phyloP scores from a whole-genome alignment of 2,888 invertebrate genomes.

The Pimpla rufipes region DNA sequence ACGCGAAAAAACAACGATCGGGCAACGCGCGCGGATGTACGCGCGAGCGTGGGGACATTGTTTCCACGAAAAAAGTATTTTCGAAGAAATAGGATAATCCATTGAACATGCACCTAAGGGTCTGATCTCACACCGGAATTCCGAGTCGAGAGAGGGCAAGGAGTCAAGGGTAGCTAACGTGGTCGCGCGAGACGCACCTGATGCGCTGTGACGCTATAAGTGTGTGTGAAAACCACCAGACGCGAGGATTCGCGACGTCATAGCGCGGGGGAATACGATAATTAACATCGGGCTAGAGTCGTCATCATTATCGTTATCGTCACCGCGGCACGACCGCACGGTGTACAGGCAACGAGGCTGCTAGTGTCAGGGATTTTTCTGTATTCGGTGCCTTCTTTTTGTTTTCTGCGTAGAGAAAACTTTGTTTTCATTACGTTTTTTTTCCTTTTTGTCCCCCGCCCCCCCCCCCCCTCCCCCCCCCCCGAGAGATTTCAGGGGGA shows the following conservation, averaged over 20 bases:
- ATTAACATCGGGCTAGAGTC: slow-evolving; percentile 57
- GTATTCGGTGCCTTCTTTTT: neutral
- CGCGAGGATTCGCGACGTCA: slow-evolving; percentile 38
- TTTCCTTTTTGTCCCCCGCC: neutral
- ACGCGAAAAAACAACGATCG: too few relatives aligned
- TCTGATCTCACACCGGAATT: slow-evolving; percentile 65
- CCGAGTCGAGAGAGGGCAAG: slow-evolving; percentile 62
- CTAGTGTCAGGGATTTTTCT: slow-evolving; percentile 31
- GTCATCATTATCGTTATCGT: slow-evolving; percentile 61
- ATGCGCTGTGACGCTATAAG: slow-evolving; percentile 38
- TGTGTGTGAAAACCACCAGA: neutral
- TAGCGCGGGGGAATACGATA: slow-evolving; percentile 35
- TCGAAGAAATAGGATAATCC: too few relatives aligned
- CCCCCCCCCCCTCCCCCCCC: too few relatives aligned
- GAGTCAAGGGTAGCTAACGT: slow-evolving; percentile 68
- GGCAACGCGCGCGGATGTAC: too few relatives aligned
- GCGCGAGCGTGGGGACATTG: too few relatives aligned
- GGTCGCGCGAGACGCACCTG: slow-evolving; percentile 38
- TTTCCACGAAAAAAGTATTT: too few relatives aligned
- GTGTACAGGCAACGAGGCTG: neutral
- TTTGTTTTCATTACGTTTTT: neutral
- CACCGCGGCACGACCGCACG: neutral
- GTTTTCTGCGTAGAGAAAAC: neutral
- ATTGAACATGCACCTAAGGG: too few relatives aligned
- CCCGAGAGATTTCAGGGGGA: too few relatives aligned